Conservation (phyloP, 1,140 invertebrate species). For the Coenobita brevimanus region DNA sequence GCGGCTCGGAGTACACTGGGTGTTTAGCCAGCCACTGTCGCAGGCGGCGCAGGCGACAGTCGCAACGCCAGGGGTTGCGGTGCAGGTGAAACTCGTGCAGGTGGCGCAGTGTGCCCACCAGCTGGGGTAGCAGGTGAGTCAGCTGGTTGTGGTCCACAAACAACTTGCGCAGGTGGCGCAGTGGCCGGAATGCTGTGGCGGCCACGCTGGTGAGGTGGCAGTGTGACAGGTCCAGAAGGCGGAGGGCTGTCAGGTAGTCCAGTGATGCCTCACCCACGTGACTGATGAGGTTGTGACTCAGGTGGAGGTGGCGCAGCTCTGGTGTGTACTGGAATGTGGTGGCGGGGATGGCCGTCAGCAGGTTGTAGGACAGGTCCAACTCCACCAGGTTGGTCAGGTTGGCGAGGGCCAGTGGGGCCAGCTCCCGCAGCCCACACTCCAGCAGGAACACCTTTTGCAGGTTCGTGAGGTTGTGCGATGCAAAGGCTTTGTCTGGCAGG, state of each 20-base stretch:
- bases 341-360: conserved; percentile 83
- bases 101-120: conserved; percentile 71
- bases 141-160: conserved; percentile 87
- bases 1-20: conserved; percentile 80
- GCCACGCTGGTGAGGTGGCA: conserved; percentile 86
- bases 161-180: conserved; percentile 87
- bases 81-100: conserved; percentile 86
- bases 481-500: conserved; percentile 84
- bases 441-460: conserved; percentile 89
- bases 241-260: conserved; percentile 82
- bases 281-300: conserved; percentile 87
- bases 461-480: conserved; percentile 85
- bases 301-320: conserved; percentile 85
- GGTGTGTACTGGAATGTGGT: conserved; percentile 84
- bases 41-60: conserved; percentile 85
- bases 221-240: conserved; percentile 85
- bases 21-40: conserved; percentile 85
- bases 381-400: conserved; percentile 91
- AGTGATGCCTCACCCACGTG: conserved; percentile 84
- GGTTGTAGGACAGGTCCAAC: conserved; percentile 88
- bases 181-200: conserved; percentile 85
- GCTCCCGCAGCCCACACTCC: conserved; percentile 83
- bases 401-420: conserved; percentile 85
- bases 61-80: conserved; percentile 91
- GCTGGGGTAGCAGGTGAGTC: conserved; percentile 77